Conservation (phyloP, 2,113 vertebrate genomes). For the Halcyon malimbica region DNA sequence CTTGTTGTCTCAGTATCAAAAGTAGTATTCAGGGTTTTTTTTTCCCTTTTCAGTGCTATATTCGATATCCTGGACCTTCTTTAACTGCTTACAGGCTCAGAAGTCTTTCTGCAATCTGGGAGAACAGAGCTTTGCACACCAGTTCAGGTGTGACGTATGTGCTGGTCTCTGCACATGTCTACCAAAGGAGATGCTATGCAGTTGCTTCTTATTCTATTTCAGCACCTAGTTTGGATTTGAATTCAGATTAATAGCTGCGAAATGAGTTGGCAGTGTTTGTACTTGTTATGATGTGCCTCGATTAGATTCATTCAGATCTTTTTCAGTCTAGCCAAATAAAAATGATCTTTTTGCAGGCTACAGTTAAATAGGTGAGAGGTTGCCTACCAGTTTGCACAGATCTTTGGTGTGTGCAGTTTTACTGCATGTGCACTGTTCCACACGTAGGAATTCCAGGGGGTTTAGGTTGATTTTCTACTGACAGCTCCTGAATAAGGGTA, state of each 20-base stretch:
- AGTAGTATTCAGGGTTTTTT: neutral
- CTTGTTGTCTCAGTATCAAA: neutral
- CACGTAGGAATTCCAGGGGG: neutral
- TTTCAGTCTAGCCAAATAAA: slow-evolving; percentile 5
- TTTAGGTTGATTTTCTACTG: neutral
- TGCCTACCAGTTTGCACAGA: neutral
- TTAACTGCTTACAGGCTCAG: neutral
- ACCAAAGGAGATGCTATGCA: neutral
- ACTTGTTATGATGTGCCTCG: neutral
- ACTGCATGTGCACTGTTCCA: neutral
- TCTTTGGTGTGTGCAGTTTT: neutral
- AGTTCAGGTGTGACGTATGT: neutral
- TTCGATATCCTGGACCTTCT: neutral
- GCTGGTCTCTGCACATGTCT: neutral
- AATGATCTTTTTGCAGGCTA: neutral
- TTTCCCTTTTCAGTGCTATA: neutral
- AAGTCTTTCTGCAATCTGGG: neutral
- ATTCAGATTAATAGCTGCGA: slow-evolving; percentile 2
- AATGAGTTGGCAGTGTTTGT: slow-evolving; percentile 20
- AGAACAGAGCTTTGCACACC: neutral
- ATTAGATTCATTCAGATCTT: neutral
- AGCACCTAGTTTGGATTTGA: slow-evolving; percentile 51
- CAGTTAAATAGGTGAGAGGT: slow-evolving; percentile 2
- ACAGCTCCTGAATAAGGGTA: neutral
- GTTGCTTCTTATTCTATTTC: slow-evolving; percentile 16